These are phyloP conservation scores for Rhinoderma darwinii DNA, from an alignment of 2,113 vertebrate genomes.

Conservation along the genomic window DNA sequence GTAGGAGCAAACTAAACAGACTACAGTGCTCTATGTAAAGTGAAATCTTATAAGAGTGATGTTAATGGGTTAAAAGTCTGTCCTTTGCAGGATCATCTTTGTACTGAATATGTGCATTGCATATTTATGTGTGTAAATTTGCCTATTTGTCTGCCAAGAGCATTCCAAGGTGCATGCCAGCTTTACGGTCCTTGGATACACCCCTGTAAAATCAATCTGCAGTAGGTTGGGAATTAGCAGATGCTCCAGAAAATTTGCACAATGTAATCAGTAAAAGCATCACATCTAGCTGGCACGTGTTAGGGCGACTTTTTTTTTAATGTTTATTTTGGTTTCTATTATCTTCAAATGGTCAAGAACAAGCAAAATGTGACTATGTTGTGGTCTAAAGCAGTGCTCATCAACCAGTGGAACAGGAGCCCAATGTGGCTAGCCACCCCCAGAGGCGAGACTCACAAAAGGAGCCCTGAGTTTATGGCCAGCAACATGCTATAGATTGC, in stretches of 20 bases:
- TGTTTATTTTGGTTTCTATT: neutral
- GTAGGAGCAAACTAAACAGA: neutral
- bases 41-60: neutral
- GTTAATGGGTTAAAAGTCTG: slow-evolving; percentile 15
- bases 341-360: neutral
- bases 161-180: slow-evolving; percentile 25
- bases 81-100: neutral
- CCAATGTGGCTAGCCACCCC: neutral
- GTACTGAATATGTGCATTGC: slow-evolving; percentile 20
- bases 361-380: neutral
- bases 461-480: neutral
- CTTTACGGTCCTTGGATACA: slow-evolving; percentile 19
- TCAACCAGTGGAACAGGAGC: neutral
- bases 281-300: neutral
- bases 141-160: slow-evolving; percentile 25
- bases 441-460: too few relatives aligned
- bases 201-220: slow-evolving; percentile 26
- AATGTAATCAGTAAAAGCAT: neutral
- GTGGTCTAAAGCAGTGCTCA: neutral
- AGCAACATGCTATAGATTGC: too few relatives aligned
- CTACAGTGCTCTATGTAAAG: neutral
- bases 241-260: neutral
- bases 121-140: slow-evolving; percentile 24
- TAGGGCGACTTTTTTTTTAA: neutral
- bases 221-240: slow-evolving; percentile 8